These are phyloP conservation scores for Lithobates pipiens DNA, from an alignment of 2,797 vertebrate species.

Conservation along the genomic window DNA sequence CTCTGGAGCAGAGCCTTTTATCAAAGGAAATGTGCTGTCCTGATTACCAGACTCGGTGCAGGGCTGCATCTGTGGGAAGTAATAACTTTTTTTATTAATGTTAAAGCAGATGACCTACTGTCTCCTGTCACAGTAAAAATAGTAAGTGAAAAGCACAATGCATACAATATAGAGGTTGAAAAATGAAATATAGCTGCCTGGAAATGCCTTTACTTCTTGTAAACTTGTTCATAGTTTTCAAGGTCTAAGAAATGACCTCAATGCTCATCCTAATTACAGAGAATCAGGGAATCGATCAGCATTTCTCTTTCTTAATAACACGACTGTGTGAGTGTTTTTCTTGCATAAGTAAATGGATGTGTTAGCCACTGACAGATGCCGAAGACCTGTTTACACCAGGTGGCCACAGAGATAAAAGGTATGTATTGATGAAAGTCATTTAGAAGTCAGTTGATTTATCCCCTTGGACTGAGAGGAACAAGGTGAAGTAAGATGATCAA, in stretches of 20 bases:
- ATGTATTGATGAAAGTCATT: constrained; percentile 37
- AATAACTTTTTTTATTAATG: constrained; percentile 6
- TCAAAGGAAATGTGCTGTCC: too few relatives aligned
- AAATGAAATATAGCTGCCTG: constrained; percentile 3
- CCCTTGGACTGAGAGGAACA: constrained; percentile 7
- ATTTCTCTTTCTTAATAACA: constrained; percentile 36
- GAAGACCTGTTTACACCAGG: constrained; percentile 45
- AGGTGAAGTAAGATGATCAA: constrained; percentile 29
- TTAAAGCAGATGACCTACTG: constrained; percentile 1
- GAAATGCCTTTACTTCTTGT: background rate
- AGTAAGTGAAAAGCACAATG: background rate
- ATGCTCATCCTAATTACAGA: constrained; percentile 41
- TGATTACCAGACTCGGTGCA: too few relatives aligned
- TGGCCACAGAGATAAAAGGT: constrained; percentile 46
- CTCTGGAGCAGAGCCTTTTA: too few relatives aligned
- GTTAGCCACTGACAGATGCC: constrained; percentile 37
- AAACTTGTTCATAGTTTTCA: constrained; percentile 38
- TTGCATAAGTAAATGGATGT: constrained; percentile 49
- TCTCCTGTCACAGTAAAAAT: too few relatives aligned
- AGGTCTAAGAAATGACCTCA: constrained; percentile 45
- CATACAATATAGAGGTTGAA: constrained; percentile 3
- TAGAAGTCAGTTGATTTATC: constrained; percentile 39
- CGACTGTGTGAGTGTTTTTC: constrained; percentile 23
- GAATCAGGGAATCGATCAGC: constrained; percentile 34
- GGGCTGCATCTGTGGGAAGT: too few relatives aligned